Base-by-base conservation (phyloP, 2,888 invertebrate species). In the Hypselothyrea guttata region DNA sequence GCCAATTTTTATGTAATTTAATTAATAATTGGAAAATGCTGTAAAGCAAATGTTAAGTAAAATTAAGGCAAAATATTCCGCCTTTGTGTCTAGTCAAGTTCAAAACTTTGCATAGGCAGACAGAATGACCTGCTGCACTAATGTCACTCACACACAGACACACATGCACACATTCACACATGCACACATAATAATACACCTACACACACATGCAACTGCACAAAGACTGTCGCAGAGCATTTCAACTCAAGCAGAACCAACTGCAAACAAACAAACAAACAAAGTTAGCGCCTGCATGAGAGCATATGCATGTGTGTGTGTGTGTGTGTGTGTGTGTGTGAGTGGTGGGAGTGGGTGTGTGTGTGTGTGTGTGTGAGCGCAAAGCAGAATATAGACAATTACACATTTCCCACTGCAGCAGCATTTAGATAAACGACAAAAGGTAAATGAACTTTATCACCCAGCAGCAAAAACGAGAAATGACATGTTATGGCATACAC, bases 381-480 rank as follows among this genome's bases (percentile, higher is more conserved):
- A 56, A 64, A 62, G 68, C 71, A 81, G 74, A 76, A 81, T 76
- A 79, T 76, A 73, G 78, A 79, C 78, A 79, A 84, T 79, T 84
- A 79, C 75, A 84, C 84, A 77, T 72, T 81, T 81, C 56, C 67
- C 64, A 68, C 71, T 64, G 74, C 71, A 62, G 64, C 45, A 48
- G 52, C 62, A 71, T 77, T 81, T 74, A 81, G 75, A 78, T 82
- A 78, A 82, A 78, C 75, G 78, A 72, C 70, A 72, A 81, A 77
- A 81, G 78, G 78, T 79, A 74, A 84, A 79, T 81, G 78, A 79
- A 79, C 78, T 81, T 81, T 81, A 77, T 66, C 82, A 71, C 62
- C 75, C 78, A 71, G 47, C 68, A 67, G 58, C 67, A 71, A 67
- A 57, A 78, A 61, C 63, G 53, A 75, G 58, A 55, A 66, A 52